phyloP scores from a whole-genome alignment of 2,797 vertebrate species.

The Ambastaia sidthimunki region DNA sequence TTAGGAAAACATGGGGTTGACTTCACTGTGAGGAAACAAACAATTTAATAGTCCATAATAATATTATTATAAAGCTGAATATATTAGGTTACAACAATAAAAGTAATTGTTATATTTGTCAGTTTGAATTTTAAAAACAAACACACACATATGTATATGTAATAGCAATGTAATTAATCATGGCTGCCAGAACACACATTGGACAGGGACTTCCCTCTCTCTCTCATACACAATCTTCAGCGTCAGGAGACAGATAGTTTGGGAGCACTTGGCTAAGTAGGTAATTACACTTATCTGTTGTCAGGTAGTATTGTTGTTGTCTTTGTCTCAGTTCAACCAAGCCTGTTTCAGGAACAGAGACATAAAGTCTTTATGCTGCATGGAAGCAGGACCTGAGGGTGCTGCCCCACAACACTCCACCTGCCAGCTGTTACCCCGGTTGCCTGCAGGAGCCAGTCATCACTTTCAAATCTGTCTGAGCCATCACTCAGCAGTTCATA shows the following conservation, averaged over 20 bases:
- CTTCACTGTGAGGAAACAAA: too few relatives aligned
- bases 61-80: too few relatives aligned
- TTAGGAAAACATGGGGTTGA: too few relatives aligned
- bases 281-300: constrained; percentile 88
- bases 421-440: constrained; percentile 83
- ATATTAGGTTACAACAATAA: too few relatives aligned
- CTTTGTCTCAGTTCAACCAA: constrained; percentile 82
- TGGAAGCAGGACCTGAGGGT: constrained; percentile 76
- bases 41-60: too few relatives aligned
- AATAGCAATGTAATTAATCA: too few relatives aligned
- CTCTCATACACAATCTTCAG: constrained; percentile 74
- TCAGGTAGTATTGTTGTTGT: too few relatives aligned
- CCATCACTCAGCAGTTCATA: constrained; percentile 35
- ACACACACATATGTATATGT: too few relatives aligned
- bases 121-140: too few relatives aligned
- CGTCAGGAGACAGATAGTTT: constrained; percentile 78
- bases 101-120: too few relatives aligned
- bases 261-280: constrained; percentile 85
- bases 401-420: constrained; percentile 74
- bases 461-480: constrained; percentile 4
- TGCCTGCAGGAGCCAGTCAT: constrained; percentile 62
- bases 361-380: constrained; percentile 75
- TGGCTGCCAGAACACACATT: too few relatives aligned
- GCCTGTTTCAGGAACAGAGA: constrained; percentile 80
- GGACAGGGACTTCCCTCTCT: constrained; percentile 2